Conservation (phyloP, 2,797 vertebrate genomes). For the Centropyge bicolor region DNA sequence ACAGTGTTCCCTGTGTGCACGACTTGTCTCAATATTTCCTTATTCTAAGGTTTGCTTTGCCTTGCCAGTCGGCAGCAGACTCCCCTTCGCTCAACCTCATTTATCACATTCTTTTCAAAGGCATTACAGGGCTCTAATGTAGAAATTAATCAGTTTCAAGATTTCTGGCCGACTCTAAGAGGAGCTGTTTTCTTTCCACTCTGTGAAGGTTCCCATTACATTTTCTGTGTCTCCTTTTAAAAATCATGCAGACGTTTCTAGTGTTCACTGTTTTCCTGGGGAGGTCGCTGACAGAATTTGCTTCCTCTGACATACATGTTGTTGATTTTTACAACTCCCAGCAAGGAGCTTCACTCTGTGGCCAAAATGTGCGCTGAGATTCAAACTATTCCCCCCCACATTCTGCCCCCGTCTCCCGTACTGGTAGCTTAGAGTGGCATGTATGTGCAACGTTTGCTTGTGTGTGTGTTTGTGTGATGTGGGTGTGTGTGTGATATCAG, state of each 20-base stretch:
- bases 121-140: not conserved
- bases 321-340: not conserved
- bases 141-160: constrained; percentile 17
- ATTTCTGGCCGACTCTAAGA: constrained; percentile 16
- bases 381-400: not conserved
- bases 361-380: not conserved
- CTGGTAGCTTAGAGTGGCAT: constrained; percentile 6
- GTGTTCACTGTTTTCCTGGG: not conserved
- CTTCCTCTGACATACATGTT: not conserved
- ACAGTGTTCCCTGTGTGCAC: not conserved
- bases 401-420: not conserved
- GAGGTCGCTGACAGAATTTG: not conserved
- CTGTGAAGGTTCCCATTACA: not conserved
- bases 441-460: not conserved
- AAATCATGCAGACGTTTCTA: not conserved
- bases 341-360: not conserved
- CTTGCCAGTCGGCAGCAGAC: not conserved
- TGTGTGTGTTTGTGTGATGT: constrained; percentile 1
- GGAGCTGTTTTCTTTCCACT: not conserved
- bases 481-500: constrained; percentile 29
- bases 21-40: not conserved
- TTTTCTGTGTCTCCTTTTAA: constrained; percentile 1
- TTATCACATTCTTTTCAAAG: constrained; percentile 31
- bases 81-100: not conserved
- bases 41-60: not conserved